Conservation (phyloP, 2,888 invertebrate genomes). For the Lasioglossum marginatum region DNA sequence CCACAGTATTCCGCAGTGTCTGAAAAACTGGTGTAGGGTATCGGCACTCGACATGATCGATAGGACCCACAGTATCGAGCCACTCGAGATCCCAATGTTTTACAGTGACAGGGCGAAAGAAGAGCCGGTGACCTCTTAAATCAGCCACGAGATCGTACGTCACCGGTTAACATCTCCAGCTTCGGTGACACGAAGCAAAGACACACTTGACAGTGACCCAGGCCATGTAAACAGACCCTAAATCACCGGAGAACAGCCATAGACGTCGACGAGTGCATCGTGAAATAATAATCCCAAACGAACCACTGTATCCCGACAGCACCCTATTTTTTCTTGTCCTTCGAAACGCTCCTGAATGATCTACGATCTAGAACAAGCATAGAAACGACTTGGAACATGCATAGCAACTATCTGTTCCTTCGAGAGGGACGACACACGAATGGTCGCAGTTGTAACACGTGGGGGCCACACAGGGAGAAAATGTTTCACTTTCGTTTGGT, state of each 20-base stretch:
- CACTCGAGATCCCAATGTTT: background rate
- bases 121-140: background rate
- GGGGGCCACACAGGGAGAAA: background rate
- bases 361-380: background rate
- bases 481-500: background rate
- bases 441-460: background rate
- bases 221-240: constrained; percentile 18
- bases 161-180: background rate
- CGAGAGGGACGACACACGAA: background rate
- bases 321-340: constrained; percentile 74
- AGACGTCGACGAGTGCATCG: constrained; percentile 17
- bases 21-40: background rate
- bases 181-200: constrained; percentile 22
- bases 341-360: constrained; percentile 14
- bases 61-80: background rate
- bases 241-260: constrained; percentile 25
- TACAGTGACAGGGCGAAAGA: background rate
- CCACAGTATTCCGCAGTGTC: background rate
- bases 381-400: background rate
- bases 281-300: constrained; percentile 43
- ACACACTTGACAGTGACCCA: background rate
- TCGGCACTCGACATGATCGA: background rate
- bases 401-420: background rate
- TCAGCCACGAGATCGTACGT: constrained; percentile 3
- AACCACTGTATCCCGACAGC: constrained; percentile 38